Percentiles rank a stretch among this genome's conserved stretches.
Evolutionary conservation across 2,113 vertebrate species (phyloP).

Genomic region (Atrichornis clamosus): DNA sequence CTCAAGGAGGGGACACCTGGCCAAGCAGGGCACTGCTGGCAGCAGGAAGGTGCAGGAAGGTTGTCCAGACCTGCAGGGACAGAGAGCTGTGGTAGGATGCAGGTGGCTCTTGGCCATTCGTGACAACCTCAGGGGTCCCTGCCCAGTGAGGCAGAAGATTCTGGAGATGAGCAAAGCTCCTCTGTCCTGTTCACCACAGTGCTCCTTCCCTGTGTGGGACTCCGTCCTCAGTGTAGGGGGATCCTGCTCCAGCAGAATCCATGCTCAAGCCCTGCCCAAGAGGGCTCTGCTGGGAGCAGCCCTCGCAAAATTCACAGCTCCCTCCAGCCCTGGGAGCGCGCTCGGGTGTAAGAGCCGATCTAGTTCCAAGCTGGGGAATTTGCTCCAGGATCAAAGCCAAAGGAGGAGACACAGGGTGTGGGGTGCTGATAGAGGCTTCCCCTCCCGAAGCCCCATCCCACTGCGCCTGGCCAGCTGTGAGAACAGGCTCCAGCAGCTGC

Average conservation of each 20-base stretch:
- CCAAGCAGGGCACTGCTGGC: background rate
- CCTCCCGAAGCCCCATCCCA: background rate
- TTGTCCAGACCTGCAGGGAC: background rate
- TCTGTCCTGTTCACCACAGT: background rate
- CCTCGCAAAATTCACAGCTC: background rate
- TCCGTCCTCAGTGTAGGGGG: fast-evolving
- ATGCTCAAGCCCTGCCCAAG: fast-evolving
- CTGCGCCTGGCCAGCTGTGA: background rate
- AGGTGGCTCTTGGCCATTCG: fast-evolving
- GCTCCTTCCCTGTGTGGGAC: background rate
- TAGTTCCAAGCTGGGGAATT: background rate
- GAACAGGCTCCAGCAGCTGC: background rate
- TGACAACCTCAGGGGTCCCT: background rate
- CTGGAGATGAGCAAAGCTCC: background rate
- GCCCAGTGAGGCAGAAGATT: background rate
- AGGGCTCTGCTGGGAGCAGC: background rate
- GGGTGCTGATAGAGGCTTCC: background rate
- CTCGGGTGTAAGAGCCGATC: background rate
- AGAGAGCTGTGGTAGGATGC: background rate
- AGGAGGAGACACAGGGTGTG: constrained; percentile 8
- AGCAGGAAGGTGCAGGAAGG: background rate
- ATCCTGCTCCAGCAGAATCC: background rate
- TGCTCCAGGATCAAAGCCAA: constrained; percentile 40
- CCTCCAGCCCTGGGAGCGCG: fast-evolving
- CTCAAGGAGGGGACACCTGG: background rate